Percentiles rank a stretch among this genome's conserved stretches.
These are phyloP conservation scores for Echeneis naucrates DNA, from an alignment of 2,797 vertebrate species.

Conservation along the genomic window DNA sequence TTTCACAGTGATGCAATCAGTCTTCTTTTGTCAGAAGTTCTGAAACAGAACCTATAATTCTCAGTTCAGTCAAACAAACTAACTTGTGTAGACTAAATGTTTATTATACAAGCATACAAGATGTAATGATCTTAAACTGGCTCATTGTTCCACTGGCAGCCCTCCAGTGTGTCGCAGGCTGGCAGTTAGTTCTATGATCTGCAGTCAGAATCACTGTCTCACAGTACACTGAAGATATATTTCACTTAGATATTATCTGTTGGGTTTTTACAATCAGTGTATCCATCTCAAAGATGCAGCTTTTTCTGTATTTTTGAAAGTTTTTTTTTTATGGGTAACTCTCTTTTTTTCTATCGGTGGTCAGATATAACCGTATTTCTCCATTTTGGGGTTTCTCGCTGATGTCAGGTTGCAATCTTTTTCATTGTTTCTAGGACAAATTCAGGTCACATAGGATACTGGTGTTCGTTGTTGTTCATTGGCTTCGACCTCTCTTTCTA, in stretches of 20 bases:
- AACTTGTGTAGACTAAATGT: conserved; percentile 30
- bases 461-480: conserved; percentile 24
- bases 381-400: conserved; percentile 15
- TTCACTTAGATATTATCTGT: conserved; percentile 44
- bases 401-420: conserved; percentile 33
- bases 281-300: conserved; percentile 34
- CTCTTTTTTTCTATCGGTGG: background rate
- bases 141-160: conserved; percentile 50
- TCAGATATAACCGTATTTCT: conserved; percentile 21
- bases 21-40: conserved; percentile 3
- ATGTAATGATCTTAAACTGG: conserved; percentile 53
- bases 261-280: conserved; percentile 33
- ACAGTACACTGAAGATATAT: conserved; percentile 44
- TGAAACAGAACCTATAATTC: conserved; percentile 14
- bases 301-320: conserved; percentile 9
- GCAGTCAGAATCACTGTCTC: conserved; percentile 42
- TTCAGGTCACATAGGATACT: conserved; percentile 20
- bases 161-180: conserved; percentile 40
- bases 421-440: conserved; percentile 24
- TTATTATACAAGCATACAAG: conserved; percentile 36
- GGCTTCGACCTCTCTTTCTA: conserved; percentile 2
- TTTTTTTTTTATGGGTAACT: conserved; percentile 24
- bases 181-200: conserved; percentile 31
- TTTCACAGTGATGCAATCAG: background rate
- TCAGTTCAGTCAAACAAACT: conserved; percentile 19